Evolutionary conservation across 2,113 vertebrate genomes (phyloP), one percentile per base, ranked within the genome.

Genomic region (Emberiza fucata): DNA sequence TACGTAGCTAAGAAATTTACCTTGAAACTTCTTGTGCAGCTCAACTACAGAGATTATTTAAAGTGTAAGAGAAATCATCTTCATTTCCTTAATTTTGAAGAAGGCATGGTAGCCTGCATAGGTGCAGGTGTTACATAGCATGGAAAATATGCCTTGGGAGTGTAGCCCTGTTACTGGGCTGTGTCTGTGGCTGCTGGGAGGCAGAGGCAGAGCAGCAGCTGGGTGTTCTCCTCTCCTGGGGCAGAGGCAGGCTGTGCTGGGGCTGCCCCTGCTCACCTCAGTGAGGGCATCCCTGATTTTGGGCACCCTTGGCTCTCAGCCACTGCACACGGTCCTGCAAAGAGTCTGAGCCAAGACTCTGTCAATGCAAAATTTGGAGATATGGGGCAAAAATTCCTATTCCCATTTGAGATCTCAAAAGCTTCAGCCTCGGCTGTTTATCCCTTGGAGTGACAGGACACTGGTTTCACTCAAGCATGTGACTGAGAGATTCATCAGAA

Each of bases 401-500:
- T 80, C 19, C 37, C 2, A 1, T 37, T 1, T 53, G 47, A n/a
- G 37, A 9, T 53, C 37, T 53, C 6, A 0, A 24, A 59, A 57
- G 5, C 20, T 59, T 88, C 48, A 51, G 22, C 35, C 47, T 65
- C 35, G 9, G 29, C 54, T 82, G 12, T 37, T 56, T 77, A 44
- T 24, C 23, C 35, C 59, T 71, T 18, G 33, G 75, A 87, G 57
- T 76, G 75, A 31, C 54, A 63, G 44, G 48, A n/a, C 23, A 24
- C 42, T 50, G 23, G 16, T 81, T 80, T 79, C 73, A 78, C 73
- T 96, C n/a, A n/a, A 54, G 53, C 47, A 48, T 53, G 24, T 45
- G 78, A 95, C 48, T 60, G 72, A 53, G 89, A 88, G 92, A 81
- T 39, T 73, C 3, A 27, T 94, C 76, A 44, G 57, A 91, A 82